These are phyloP conservation scores for Albula goreensis DNA, from an alignment of 2,113 vertebrate genomes.

Conservation along the genomic window DNA sequence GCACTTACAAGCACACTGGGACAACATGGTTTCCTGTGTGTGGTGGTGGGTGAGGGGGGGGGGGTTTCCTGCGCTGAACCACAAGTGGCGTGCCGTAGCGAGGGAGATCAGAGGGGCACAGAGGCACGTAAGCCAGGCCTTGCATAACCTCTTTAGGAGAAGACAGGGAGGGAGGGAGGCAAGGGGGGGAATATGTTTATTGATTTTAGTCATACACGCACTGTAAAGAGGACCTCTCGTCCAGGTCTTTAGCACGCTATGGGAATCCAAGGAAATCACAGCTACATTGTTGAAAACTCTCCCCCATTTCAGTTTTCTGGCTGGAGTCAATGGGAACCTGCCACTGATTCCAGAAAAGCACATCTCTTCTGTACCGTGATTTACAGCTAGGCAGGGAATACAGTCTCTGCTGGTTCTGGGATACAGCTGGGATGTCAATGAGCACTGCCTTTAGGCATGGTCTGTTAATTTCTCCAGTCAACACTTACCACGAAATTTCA, in stretches of 20 bases:
- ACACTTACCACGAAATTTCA: background rate
- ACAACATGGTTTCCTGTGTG: conserved; percentile 64
- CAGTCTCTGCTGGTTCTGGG: background rate
- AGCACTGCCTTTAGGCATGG: background rate
- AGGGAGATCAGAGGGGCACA: conserved; percentile 50
- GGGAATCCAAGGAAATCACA: conserved; percentile 56
- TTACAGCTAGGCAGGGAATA: conserved; percentile 74
- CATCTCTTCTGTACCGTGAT: conserved; percentile 65
- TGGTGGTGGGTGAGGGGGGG: conserved; percentile 43
- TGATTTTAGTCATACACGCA: conserved; percentile 79
- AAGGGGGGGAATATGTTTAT: conserved; percentile 71
- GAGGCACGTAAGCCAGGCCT: conserved; percentile 59
- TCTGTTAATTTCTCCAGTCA: background rate
- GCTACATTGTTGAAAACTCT: conserved; percentile 26
- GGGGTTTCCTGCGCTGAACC: conserved; percentile 67
- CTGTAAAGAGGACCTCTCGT: conserved; percentile 71
- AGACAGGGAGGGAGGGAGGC: conserved; percentile 51
- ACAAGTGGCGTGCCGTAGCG: conserved; percentile 45
- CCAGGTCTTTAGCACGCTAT: conserved; percentile 73
- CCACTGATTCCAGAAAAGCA: conserved; percentile 50
- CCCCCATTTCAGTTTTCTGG: background rate
- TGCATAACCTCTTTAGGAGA: conserved; percentile 66
- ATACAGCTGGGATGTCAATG: background rate
- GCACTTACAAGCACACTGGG: conserved; percentile 62
- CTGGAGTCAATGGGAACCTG: background rate